These are phyloP conservation scores for Leucophenga varia DNA, from an alignment of 1,140 invertebrate genomes.

Conservation along the genomic window DNA sequence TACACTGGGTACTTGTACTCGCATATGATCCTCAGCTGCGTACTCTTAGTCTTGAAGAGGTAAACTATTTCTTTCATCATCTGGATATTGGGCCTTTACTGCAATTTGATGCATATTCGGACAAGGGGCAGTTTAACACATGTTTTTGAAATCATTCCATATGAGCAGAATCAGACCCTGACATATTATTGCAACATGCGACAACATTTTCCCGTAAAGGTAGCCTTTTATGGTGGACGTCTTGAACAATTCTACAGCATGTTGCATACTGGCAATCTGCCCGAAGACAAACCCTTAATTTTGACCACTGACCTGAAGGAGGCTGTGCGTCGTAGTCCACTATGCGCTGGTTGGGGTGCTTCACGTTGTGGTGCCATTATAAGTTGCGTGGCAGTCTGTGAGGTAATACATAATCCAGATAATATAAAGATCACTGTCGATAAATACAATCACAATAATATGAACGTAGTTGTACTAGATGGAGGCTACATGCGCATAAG, in stretches of 20 bases:
- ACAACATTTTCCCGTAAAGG: constrained; percentile 8
- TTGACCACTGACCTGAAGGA: constrained; percentile 28
- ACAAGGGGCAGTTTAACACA: too few species aligned
- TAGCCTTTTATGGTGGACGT: constrained; percentile 29
- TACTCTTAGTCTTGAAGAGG: background rate
- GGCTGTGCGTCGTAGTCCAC: constrained; percentile 68
- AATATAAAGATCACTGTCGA: constrained; percentile 59
- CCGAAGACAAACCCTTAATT: background rate
- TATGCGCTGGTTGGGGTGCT: constrained; percentile 70
- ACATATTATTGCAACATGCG: constrained; percentile 29
- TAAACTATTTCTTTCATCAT: background rate
- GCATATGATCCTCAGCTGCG: constrained; percentile 11
- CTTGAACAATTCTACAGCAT: constrained; percentile 29
- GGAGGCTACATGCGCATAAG: constrained; percentile 63
- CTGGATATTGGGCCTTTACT: too few species aligned
- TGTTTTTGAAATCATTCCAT: too few species aligned
- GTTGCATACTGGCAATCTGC: constrained; percentile 12
- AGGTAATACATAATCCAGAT: constrained; percentile 72
- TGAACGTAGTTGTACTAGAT: constrained; percentile 20
- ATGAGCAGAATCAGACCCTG: background rate
- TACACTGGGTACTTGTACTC: constrained; percentile 37
- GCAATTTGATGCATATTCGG: too few species aligned
- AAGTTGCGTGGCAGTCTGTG: constrained; percentile 76
- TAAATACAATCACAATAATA: constrained; percentile 3
- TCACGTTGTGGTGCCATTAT: constrained; percentile 71